Percentiles rank a stretch among this genome's conserved stretches.
Evolutionary conservation across 2,888 invertebrate species (phyloP).

Genomic region (Antitype chi): DNA sequence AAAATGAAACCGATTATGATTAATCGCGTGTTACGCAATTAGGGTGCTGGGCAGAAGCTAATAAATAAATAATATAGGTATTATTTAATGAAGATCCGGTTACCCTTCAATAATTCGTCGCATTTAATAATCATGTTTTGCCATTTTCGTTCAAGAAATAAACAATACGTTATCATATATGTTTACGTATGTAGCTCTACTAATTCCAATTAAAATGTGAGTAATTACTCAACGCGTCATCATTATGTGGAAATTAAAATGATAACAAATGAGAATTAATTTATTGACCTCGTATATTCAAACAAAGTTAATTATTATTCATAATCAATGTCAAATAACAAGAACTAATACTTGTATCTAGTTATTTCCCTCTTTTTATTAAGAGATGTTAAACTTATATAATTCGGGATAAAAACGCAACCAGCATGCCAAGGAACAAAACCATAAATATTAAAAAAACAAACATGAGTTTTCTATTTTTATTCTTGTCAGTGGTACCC

Average conservation of each 20-base stretch:
- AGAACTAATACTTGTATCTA: not conserved
- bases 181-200: slow-evolving; percentile 23
- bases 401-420: not conserved
- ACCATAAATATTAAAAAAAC: too few species aligned
- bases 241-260: slow-evolving; percentile 7
- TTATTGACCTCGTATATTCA: slow-evolving; percentile 16
- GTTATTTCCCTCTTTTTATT: not conserved
- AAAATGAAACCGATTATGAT: too few species aligned
- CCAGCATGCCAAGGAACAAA: too few species aligned
- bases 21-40: too few species aligned
- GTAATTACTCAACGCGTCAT: slow-evolving; percentile 14
- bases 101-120: not conserved
- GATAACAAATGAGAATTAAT: slow-evolving; percentile 34
- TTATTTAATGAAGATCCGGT: not conserved
- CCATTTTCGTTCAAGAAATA: slow-evolving; percentile 16
- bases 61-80: not conserved
- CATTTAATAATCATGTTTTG: not conserved
- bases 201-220: slow-evolving; percentile 31
- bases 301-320: not conserved
- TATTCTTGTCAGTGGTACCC: not conserved
- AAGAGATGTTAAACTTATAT: not conserved
- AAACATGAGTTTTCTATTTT: too few species aligned
- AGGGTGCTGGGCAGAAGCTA: not conserved
- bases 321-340: slow-evolving; percentile 5
- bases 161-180: slow-evolving; percentile 33